Evolutionary conservation across 2,797 vertebrate species (phyloP), one percentile per base, ranked within the genome.

Genomic region (Cichlasoma orientale): DNA sequence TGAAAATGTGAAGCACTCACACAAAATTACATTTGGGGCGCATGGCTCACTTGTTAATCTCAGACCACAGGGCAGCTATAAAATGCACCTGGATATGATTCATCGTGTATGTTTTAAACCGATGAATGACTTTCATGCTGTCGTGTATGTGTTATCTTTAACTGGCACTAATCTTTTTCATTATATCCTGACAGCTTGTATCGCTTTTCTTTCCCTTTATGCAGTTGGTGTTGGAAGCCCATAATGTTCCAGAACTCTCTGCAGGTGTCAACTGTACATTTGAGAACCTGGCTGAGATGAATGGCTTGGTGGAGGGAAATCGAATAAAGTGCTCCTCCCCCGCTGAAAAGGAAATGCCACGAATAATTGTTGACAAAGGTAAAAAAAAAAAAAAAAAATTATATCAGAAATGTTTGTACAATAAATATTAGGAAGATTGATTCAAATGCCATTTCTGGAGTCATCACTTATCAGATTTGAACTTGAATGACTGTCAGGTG

Each of bases 201-300:
- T n/a, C 63, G 3, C 38, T 23, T 19, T 54, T 77, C 21, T 82
- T 57, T 70, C 18, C 18, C 2, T 79, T 47, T 63, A n/a, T 73
- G 0, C 77, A 99, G 98, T 89, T 99, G 89, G 96, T 99, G 69
- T 89, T 99, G 84, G 98, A 99, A 91, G 98, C 98, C 11, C 97
- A 99, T 89, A 99, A 99, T 0, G 98, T 99, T 52, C 98, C 98
- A 0, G 98, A 99, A 89, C 96, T 99, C 74, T 98, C 98, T 14
- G 97, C 97, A 0, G 98, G 98, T 0, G 98, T 99, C 85, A 99
- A 98, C 91, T 99, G 98, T 82, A 97, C 97, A 72, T 99, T 99
- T 2, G 96, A 99, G 88, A 97, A 99, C 90, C 95, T 99, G 77
- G 97, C 98, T 0, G 98, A 99, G 95, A 98, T 98, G 97, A 97